These are phyloP conservation scores for Phenganax marumi DNA, from an alignment of 92 coral and sea anemone genomes.

Conservation along the genomic window DNA sequence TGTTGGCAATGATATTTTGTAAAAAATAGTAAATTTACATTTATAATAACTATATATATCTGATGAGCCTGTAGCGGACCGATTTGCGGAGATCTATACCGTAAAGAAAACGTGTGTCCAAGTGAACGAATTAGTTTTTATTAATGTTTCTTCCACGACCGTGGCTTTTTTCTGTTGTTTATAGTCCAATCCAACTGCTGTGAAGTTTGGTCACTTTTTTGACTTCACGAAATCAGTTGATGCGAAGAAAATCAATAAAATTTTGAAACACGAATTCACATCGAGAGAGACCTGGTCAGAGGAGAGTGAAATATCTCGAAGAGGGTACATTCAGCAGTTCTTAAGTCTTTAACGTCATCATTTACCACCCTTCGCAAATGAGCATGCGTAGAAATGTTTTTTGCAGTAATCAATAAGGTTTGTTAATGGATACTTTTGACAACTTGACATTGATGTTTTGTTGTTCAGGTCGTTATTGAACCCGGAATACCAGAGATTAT, in stretches of 20 bases:
- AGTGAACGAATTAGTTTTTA: too few species aligned
- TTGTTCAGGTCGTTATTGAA: slow-evolving; percentile 22
- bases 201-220: slow-evolving; percentile 86
- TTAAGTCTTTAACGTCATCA: too few species aligned
- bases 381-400: too few species aligned
- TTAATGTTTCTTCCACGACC: too few species aligned
- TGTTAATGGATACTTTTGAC: background rate
- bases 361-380: too few species aligned
- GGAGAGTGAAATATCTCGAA: background rate
- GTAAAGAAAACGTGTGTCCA: background rate
- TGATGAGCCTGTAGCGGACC: background rate
- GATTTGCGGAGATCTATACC: background rate
- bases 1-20: too few species aligned
- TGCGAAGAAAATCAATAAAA: slow-evolving; percentile 52
- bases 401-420: too few species aligned
- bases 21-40: too few species aligned
- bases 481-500: slow-evolving; percentile 58
- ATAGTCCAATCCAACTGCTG: slow-evolving; percentile 63
- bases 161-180: background rate
- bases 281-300: slow-evolving; percentile 59
- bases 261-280: slow-evolving; percentile 56
- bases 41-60: too few species aligned
- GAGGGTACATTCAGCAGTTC: background rate
- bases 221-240: slow-evolving; percentile 83
- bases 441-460: background rate